A percentile compares a stretch with the other conserved stretches of the same genome.
These are phyloP conservation scores for Dendroctonus ponderosae DNA, from an alignment of 1,140 invertebrate genomes.

Conservation along the genomic window DNA sequence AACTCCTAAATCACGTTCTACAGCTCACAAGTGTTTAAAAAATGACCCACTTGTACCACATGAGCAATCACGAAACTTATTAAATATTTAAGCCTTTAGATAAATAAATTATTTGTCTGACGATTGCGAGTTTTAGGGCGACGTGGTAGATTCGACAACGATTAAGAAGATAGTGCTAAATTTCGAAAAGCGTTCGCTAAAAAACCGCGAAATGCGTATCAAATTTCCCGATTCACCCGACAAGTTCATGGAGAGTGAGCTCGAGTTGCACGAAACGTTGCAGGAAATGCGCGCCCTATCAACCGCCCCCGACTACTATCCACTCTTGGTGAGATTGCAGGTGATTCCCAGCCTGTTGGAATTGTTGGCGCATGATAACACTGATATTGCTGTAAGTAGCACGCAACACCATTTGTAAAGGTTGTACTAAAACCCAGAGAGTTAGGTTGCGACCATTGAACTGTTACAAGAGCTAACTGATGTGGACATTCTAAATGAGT, in stretches of 20 bases:
- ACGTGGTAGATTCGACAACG: conserved; percentile 80
- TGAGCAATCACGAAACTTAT: no score
- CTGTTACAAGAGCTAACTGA: conserved; percentile 87
- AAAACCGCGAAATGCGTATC: conserved; percentile 97
- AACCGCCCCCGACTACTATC: conserved; percentile 94
- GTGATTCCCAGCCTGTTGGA: conserved; percentile 89
- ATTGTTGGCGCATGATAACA: conserved; percentile 94
- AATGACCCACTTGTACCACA: no score
- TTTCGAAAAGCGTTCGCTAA: conserved; percentile 92
- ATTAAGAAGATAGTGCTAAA: conserved; percentile 86
- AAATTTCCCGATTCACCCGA: conserved; percentile 97
- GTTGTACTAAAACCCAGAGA: conserved; percentile 9
- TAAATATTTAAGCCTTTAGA: no score
- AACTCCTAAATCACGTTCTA: no score
- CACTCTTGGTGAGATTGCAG: conserved; percentile 84
- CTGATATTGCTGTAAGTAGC: conserved; percentile 75
- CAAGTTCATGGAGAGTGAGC: conserved; percentile 99
- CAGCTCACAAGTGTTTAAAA: no score
- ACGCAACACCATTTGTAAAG: not conserved
- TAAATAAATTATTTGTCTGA: no score
- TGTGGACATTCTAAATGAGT: conserved; percentile 92
- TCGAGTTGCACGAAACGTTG: conserved; percentile 55
- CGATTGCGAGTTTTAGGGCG: conserved; percentile 60
- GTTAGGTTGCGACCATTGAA: conserved; percentile 47
- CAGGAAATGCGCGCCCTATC: conserved; percentile 93